Conservation (phyloP, 2,113 vertebrate genomes). For the Phoenicopterus ruber region DNA sequence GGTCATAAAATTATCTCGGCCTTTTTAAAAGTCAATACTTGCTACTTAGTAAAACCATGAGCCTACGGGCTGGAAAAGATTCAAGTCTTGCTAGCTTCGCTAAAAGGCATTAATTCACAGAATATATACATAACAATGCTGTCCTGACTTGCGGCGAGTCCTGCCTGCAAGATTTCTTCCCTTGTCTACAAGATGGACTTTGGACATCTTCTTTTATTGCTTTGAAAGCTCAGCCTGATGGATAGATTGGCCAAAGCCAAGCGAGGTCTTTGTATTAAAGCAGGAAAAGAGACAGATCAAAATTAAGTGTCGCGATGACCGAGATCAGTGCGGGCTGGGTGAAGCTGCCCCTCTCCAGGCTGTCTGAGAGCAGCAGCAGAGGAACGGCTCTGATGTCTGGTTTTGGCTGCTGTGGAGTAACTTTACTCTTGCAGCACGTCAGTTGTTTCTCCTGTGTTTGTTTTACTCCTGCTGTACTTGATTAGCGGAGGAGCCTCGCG, state of each 20-base stretch:
- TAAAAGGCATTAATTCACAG: conserved; percentile 21
- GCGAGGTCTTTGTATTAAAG: not conserved
- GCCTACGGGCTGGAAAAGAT: not conserved
- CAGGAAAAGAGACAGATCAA: not conserved
- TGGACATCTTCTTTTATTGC: not conserved
- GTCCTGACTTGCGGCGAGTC: not conserved
- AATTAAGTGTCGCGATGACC: not conserved
- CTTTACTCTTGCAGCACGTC: not conserved
- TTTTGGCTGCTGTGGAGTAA: not conserved
- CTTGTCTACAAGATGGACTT: not conserved
- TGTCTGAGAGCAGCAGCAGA: not conserved
- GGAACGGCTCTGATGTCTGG: not conserved
- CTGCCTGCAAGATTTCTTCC: not conserved
- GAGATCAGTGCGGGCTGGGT: not conserved
- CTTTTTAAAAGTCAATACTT: conserved; percentile 45
- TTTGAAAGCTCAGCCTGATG: not conserved
- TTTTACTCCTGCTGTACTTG: not conserved
- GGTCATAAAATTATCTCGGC: conserved; percentile 30
- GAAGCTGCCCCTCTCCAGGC: not conserved
- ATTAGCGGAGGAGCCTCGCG: rapidly evolving
- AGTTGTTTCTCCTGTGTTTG: not conserved
- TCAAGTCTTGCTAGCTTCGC: not conserved
- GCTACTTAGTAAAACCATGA: not conserved
- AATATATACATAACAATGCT: not conserved
- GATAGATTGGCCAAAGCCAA: not conserved